Evolutionary conservation across 2,113 vertebrate genomes (phyloP), one percentile per base, ranked within the genome.

Genomic region (Seriola rivoliana): DNA sequence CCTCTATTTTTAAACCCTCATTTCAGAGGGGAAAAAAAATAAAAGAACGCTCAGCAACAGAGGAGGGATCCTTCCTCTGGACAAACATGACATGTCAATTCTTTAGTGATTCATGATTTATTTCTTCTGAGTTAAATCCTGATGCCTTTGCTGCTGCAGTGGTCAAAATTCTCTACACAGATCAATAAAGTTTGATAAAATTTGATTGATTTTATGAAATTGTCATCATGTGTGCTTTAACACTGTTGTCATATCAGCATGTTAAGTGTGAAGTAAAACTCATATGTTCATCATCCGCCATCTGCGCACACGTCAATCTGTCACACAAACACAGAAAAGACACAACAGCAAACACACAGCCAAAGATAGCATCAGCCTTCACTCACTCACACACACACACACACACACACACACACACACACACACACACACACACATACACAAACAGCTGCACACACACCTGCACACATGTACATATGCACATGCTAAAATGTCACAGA

Each of bases 251-350:
- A 80, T 66, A 71, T 85, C 71, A 78, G 74, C 48, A 67, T 66
- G 14, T 65, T 81, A 87, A 82, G 82, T 86, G 89, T 81, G 85
- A 89, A 84, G 78, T 78, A 70, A 84, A 85, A 91, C 74, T 84
- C 87, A 76, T 88, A 93, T 84, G 79, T 84, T 86, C 79, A 85
- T 75, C 87, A 77, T 75, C 57, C 55, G 40, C 88, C 90, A 92
- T 90, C 91, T 92, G 91, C 60, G 78, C 84, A 50, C 65, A 88
- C 48, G 77, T 91, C 89, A 91, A 64, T 89, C 87, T 88, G 81
- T 88, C 87, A 90, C 73, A 64, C 44, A 57, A 52, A 80, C 74
- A 68, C 57, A 62, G 4, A 5, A 50, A n/a, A 81, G 46, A 63
- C 67, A 55, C 78, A 70, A 70, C 71, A 75, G 69, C 83, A 10